Conservation (phyloP, 2,797 vertebrate genomes). For the Sebastolobus alascanus region DNA sequence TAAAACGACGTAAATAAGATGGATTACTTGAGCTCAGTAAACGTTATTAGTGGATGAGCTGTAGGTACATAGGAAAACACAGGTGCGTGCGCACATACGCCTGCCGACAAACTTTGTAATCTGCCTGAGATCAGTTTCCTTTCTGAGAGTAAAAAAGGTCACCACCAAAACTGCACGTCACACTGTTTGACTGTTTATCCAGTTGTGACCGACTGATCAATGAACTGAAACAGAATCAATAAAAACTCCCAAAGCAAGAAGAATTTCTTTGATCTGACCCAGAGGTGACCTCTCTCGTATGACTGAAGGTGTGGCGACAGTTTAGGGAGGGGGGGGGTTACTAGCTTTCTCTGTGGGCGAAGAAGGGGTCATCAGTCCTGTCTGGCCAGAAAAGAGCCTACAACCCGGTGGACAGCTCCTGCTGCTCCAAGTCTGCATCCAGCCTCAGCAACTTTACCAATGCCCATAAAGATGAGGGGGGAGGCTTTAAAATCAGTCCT, state of each 20-base stretch:
- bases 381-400: conserved; percentile 89
- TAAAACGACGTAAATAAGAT: conserved; percentile 4
- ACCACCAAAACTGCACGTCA: conserved; percentile 48
- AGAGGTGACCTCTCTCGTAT: conserved; percentile 83
- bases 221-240: conserved; percentile 84
- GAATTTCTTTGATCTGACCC: conserved; percentile 83
- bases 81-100: background rate
- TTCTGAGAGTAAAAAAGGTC: conserved; percentile 38
- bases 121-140: conserved; percentile 50
- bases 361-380: conserved; percentile 91
- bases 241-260: conserved; percentile 76
- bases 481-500: conserved; percentile 82
- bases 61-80: conserved; percentile 12
- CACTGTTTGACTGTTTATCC: conserved; percentile 72
- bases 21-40: conserved; percentile 23
- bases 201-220: conserved; percentile 70
- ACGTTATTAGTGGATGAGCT: conserved; percentile 22
- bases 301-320: conserved; percentile 74
- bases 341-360: conserved; percentile 69
- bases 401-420: conserved; percentile 90
- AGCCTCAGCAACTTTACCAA: conserved; percentile 72
- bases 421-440: conserved; percentile 87
- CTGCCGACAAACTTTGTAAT: conserved; percentile 34
- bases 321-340: conserved; percentile 54
- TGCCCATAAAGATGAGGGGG: conserved; percentile 84